A percentile compares a stretch with the other conserved stretches of the same genome.
These are phyloP conservation scores for Drosophila takahashii DNA, from an alignment of 1,140 invertebrate genomes.

Conservation along the genomic window DNA sequence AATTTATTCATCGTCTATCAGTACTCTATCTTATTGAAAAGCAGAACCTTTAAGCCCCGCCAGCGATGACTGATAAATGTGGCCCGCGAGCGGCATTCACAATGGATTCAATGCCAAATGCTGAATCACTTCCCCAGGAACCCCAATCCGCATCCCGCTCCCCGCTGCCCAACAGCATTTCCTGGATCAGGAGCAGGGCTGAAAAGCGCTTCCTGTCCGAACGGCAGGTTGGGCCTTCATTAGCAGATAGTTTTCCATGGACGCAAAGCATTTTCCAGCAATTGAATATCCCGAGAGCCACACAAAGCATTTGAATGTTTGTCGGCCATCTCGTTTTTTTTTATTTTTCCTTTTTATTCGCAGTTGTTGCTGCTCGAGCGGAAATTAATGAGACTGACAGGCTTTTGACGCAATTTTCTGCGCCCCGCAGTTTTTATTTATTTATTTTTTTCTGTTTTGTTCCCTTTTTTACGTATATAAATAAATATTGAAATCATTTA, in stretches of 20 bases:
- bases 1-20: slow-evolving; percentile 35
- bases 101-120: slow-evolving; percentile 66
- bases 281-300: slow-evolving; percentile 68
- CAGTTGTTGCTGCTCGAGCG: slow-evolving; percentile 22
- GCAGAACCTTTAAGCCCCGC: slow-evolving; percentile 30
- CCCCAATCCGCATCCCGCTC: background rate
- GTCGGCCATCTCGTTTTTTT: slow-evolving; percentile 9
- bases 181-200: slow-evolving; percentile 31
- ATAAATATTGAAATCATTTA: slow-evolving; percentile 78
- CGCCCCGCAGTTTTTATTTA: slow-evolving; percentile 60
- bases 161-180: slow-evolving; percentile 26
- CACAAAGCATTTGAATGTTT: slow-evolving; percentile 69
- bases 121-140: slow-evolving; percentile 58
- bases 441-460: slow-evolving; percentile 9
- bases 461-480: slow-evolving; percentile 22
- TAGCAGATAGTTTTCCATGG: slow-evolving; percentile 69
- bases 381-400: slow-evolving; percentile 76
- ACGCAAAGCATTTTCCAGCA: slow-evolving; percentile 67
- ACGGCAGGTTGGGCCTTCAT: slow-evolving; percentile 50
- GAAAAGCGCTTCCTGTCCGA: slow-evolving; percentile 31
- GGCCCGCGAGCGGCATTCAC: slow-evolving; percentile 33
- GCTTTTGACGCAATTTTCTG: slow-evolving; percentile 75
- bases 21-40: slow-evolving; percentile 54
- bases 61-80: slow-evolving; percentile 64
- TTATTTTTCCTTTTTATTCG: slow-evolving; percentile 33